Percentiles rank a stretch among this genome's conserved stretches.
phyloP scores from a whole-genome alignment of 2,113 vertebrate genomes.

The Onychostoma macrolepis region DNA sequence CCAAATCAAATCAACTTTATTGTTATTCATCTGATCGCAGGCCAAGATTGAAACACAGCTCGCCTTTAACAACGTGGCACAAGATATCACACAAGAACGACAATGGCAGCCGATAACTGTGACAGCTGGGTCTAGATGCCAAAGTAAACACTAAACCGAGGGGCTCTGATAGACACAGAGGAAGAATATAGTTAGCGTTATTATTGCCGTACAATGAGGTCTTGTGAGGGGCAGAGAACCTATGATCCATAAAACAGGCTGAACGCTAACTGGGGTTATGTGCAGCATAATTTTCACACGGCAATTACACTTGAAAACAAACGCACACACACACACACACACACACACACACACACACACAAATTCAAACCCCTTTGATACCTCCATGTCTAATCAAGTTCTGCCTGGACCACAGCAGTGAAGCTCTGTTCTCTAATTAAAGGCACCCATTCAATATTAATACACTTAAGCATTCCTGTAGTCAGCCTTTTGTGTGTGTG shows the following conservation, averaged over 20 bases:
- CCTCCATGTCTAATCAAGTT: constrained; percentile 42
- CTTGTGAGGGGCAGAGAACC: not conserved
- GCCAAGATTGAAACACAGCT: constrained; percentile 12
- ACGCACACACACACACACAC: constrained; percentile 4
- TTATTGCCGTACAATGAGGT: not conserved
- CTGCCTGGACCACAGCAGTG: not conserved
- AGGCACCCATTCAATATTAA: constrained; percentile 37
- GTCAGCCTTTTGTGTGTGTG: constrained; percentile 33
- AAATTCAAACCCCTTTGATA: not conserved
- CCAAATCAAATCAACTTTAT: constrained; percentile 19
- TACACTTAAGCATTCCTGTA: constrained; percentile 41
- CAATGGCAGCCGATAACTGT: not conserved
- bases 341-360: not conserved
- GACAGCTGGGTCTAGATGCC: not conserved
- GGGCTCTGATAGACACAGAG: not conserved
- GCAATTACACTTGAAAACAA: constrained; percentile 27
- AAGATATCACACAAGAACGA: constrained; percentile 4
- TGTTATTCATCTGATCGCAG: constrained; percentile 1
- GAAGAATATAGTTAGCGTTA: not conserved
- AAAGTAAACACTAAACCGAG: not conserved
- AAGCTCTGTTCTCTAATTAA: constrained; percentile 42
- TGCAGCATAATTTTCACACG: constrained; percentile 1
- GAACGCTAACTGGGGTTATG: constrained; percentile 3
- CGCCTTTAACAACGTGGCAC: not conserved
- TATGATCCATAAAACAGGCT: constrained; percentile 11